phyloP scores from a whole-genome alignment of 2,113 vertebrate genomes.

The Lepus americanus region DNA sequence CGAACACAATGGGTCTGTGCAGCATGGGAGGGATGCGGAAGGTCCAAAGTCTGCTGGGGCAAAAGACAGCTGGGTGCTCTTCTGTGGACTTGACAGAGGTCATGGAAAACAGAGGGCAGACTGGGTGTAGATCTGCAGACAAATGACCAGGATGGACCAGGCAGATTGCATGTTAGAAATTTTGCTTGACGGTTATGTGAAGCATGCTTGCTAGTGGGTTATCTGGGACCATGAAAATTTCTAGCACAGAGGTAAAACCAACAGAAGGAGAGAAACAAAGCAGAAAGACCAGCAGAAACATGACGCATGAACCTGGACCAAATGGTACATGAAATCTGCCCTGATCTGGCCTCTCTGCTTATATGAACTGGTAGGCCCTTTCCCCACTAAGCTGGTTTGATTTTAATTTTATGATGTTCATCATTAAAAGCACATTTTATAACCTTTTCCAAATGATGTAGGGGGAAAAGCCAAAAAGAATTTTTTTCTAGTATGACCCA shows the following conservation, averaged over 20 bases:
- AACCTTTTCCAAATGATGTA: slow-evolving; percentile 39
- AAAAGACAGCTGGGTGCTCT: neutral
- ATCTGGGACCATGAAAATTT: neutral
- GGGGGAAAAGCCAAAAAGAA: neutral
- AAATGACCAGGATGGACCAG: neutral
- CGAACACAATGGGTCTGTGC: neutral
- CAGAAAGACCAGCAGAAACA: neutral
- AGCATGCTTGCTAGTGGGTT: neutral
- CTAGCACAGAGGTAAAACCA: neutral
- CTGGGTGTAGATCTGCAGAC: neutral
- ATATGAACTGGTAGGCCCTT: neutral
- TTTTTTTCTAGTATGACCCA: neutral
- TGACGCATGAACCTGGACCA: neutral
- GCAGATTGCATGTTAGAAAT: neutral
- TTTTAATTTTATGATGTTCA: neutral
- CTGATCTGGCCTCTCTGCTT: neutral
- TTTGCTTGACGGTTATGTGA: neutral
- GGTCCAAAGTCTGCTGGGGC: neutral
- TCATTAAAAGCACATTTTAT: neutral
- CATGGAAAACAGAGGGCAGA: neutral
- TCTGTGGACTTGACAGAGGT: neutral
- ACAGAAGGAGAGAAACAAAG: neutral
- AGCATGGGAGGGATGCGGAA: neutral
- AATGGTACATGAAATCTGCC: neutral
- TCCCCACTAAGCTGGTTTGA: neutral